phyloP scores from a whole-genome alignment of 2,113 vertebrate species.

The Prunella fulvescens region DNA sequence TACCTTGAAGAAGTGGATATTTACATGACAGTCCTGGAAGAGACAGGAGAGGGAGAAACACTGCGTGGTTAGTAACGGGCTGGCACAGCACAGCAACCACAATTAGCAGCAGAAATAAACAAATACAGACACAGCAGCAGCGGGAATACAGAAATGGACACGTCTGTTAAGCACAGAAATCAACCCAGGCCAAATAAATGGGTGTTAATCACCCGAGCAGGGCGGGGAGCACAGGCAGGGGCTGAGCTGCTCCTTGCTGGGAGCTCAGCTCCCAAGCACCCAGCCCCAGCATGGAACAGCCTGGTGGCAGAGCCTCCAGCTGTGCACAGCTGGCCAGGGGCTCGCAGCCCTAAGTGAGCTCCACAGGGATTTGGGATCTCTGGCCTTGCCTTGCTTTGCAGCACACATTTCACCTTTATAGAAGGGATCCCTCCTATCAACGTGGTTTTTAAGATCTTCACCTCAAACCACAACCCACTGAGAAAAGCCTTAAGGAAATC shows the following conservation, averaged over 20 bases:
- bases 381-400: background rate
- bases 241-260: fast-evolving
- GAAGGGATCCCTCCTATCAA: background rate
- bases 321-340: background rate
- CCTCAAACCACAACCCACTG: background rate
- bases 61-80: slow-evolving; percentile 40
- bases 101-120: background rate
- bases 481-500: background rate
- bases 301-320: fast-evolving
- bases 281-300: background rate
- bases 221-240: background rate
- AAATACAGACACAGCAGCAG: background rate
- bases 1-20: slow-evolving; percentile 85
- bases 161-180: background rate
- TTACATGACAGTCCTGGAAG: slow-evolving; percentile 83
- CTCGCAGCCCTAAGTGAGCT: fast-evolving
- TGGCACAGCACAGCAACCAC: background rate
- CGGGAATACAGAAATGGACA: background rate
- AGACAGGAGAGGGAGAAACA: slow-evolving; percentile 67
- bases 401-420: fast-evolving
- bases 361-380: fast-evolving
- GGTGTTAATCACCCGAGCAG: background rate
- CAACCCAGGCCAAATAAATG: background rate
- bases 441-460: fast-evolving
- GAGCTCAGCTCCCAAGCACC: fast-evolving